Conservation (phyloP, 1,140 invertebrate genomes). For the Drosophila kohkoa region DNA sequence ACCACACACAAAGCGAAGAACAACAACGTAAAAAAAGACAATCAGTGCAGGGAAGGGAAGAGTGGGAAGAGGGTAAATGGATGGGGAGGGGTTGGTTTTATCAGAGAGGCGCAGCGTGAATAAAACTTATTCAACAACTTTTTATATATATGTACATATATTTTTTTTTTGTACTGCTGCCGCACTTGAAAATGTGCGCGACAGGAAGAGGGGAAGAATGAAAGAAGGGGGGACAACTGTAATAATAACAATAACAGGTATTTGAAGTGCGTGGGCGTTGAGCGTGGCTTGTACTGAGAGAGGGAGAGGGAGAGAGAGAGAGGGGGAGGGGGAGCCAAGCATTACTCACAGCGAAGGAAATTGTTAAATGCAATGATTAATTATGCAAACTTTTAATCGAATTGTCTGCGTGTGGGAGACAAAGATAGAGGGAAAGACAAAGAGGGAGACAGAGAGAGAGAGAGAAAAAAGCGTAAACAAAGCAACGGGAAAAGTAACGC, state of each 20-base stretch:
- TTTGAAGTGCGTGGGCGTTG: conserved; percentile 28
- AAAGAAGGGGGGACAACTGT: neutral
- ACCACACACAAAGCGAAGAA: conserved; percentile 32
- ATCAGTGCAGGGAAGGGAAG: neutral
- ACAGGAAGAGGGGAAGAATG: neutral
- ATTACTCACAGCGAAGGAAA: conserved; percentile 45
- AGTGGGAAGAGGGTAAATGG: neutral
- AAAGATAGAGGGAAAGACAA: neutral
- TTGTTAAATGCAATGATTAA: conserved; percentile 76
- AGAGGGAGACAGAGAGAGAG: neutral
- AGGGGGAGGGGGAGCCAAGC: neutral
- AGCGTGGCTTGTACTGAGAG: neutral
- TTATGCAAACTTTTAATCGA: conserved; percentile 75
- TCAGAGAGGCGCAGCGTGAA: conserved; percentile 23
- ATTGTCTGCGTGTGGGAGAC: conserved; percentile 8
- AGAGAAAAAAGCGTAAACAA: conserved; percentile 11
- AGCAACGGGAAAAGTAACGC: conserved; percentile 15
- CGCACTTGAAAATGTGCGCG: conserved; percentile 33
- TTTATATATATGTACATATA: conserved; percentile 19
- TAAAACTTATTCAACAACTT: conserved; percentile 67
- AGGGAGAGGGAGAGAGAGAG: neutral
- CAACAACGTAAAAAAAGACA: neutral
- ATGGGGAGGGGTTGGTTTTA: neutral
- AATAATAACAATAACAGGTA: conserved; percentile 37
- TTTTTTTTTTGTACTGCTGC: neutral